phyloP scores from a whole-genome alignment of 2,797 vertebrate genomes.

The Microctenopoma steveboyesi region DNA sequence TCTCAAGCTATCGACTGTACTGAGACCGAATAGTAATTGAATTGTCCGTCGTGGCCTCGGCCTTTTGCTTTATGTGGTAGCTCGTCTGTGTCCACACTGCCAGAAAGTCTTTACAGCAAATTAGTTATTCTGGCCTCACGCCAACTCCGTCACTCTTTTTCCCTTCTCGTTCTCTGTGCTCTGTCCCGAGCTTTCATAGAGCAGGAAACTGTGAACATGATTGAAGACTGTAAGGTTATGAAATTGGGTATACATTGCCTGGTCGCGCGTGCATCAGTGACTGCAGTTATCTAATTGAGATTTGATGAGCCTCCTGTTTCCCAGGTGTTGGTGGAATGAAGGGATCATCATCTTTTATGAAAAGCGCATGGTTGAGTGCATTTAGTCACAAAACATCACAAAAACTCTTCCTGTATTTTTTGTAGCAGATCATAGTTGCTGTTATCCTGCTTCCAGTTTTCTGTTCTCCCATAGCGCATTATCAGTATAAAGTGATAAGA shows the following conservation, averaged over 20 bases:
- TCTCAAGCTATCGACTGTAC: slow-evolving; percentile 51
- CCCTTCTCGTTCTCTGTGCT: slow-evolving; percentile 47
- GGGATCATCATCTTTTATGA: slow-evolving; percentile 73
- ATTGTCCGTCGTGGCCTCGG: slow-evolving; percentile 60
- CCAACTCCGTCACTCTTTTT: slow-evolving; percentile 56
- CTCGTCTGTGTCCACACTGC: slow-evolving; percentile 65
- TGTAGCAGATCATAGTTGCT: not conserved
- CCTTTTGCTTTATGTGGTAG: slow-evolving; percentile 67
- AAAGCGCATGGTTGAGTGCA: slow-evolving; percentile 47
- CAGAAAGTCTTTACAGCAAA: slow-evolving; percentile 82
- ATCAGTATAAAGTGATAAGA: slow-evolving; percentile 1
- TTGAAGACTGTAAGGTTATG: slow-evolving; percentile 67
- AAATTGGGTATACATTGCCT: slow-evolving; percentile 58
- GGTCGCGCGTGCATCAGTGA: slow-evolving; percentile 42
- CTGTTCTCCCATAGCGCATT: not conserved
- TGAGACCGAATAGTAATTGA: slow-evolving; percentile 67
- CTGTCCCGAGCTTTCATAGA: slow-evolving; percentile 59
- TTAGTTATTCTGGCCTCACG: slow-evolving; percentile 73
- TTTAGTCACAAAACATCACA: slow-evolving; percentile 57
- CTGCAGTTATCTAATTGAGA: slow-evolving; percentile 71
- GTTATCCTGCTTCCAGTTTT: not conserved
- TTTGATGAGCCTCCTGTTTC: slow-evolving; percentile 76
- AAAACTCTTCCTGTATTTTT: not conserved
- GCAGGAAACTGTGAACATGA: slow-evolving; percentile 52
- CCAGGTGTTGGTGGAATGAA: slow-evolving; percentile 65